phyloP scores from a whole-genome alignment of 2,888 invertebrate genomes.

The Pinctada fucata region DNA sequence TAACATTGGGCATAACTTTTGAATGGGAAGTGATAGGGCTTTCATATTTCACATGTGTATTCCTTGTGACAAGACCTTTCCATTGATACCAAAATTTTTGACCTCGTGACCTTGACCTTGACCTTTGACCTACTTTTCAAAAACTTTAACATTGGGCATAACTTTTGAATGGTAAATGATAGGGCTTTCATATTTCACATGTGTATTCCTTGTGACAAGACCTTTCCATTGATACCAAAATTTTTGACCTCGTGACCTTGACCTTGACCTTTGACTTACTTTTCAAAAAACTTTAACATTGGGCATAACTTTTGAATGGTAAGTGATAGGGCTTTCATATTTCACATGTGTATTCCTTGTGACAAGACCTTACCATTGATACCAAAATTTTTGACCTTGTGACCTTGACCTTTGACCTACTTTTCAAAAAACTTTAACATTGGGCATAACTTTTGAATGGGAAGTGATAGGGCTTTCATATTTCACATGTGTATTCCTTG shows the following conservation, averaged over 20 bases:
- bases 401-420: too few relatives aligned
- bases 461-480: background rate
- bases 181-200: constrained; percentile 2
- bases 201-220: background rate
- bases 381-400: too few relatives aligned
- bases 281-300: background rate
- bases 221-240: background rate
- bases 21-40: background rate
- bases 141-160: background rate
- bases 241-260: background rate
- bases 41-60: background rate
- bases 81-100: background rate
- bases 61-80: constrained; percentile 1
- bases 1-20: background rate
- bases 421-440: too few relatives aligned
- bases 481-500: background rate
- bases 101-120: constrained; percentile 3
- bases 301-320: too few relatives aligned
- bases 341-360: too few relatives aligned
- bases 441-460: background rate
- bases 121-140: background rate
- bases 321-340: too few relatives aligned
- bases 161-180: background rate
- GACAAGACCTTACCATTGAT: too few relatives aligned
- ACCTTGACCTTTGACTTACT: background rate